Conservation (phyloP, 2,113 vertebrate genomes). For the Piaya cayana region DNA sequence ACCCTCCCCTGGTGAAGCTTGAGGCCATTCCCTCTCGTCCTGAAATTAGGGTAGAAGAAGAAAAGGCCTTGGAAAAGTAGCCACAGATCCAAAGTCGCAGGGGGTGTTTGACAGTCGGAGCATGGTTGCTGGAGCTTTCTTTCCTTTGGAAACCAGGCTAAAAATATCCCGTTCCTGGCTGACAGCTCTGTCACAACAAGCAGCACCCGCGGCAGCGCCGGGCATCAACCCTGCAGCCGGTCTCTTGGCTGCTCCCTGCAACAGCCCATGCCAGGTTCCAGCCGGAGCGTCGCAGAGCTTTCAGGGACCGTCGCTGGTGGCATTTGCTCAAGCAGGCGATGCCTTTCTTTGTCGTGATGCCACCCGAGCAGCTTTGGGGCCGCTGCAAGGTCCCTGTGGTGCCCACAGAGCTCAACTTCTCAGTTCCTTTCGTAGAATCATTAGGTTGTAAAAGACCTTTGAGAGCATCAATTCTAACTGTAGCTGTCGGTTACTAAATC, state of each 20-base stretch:
- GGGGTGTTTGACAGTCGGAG: background rate
- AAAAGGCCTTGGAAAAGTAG: background rate
- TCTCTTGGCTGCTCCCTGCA: no score
- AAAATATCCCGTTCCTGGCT: background rate
- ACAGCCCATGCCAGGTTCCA: accelerated
- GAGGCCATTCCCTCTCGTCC: no score
- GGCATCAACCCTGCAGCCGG: background rate
- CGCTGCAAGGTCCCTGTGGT: background rate
- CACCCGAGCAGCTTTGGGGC: background rate
- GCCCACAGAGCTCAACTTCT: background rate
- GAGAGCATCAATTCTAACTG: no score
- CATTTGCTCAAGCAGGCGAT: background rate
- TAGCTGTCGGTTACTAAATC: no score
- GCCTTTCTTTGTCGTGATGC: background rate
- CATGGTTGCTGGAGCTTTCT: background rate
- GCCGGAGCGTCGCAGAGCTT: accelerated
- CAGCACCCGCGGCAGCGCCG: accelerated
- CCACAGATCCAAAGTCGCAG: background rate
- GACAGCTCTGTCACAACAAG: background rate
- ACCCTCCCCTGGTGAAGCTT: no score
- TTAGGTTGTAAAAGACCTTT: no score
- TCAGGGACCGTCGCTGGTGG: background rate
- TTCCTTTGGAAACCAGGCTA: constrained; percentile 11
- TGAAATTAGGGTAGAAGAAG: no score
- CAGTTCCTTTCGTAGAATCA: no score